Evolutionary conservation across 2,113 vertebrate genomes (phyloP).

Genomic region (Poecilia latipinna): DNA sequence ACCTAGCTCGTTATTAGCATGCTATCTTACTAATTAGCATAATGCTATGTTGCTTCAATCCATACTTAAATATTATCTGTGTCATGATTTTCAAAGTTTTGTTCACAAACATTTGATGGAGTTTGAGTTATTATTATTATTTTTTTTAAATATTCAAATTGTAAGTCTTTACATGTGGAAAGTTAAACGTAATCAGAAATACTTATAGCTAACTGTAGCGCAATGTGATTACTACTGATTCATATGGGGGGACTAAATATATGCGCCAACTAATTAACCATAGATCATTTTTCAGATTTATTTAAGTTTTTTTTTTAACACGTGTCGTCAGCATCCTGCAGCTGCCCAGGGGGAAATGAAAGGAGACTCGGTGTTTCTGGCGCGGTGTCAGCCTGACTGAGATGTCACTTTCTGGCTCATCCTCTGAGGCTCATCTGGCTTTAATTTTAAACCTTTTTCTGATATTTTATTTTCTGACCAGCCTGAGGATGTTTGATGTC

Average conservation of each 20-base stretch:
- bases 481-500: conserved; percentile 1
- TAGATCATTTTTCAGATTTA: not conserved
- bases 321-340: not conserved
- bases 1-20: no score
- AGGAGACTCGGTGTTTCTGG: conserved; percentile 1
- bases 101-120: not conserved
- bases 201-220: not conserved
- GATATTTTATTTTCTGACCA: not conserved
- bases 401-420: conserved; percentile 7
- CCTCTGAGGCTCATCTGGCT: conserved; percentile 5
- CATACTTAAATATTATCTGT: not conserved
- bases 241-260: not conserved
- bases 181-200: not conserved
- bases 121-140: not conserved
- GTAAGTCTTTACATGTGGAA: not conserved
- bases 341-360: not conserved
- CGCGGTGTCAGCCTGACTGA: conserved; percentile 3
- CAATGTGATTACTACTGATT: not conserved
- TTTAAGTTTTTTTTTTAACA: not conserved
- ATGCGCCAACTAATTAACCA: not conserved
- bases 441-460: conserved; percentile 17
- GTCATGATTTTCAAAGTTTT: not conserved
- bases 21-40: no score
- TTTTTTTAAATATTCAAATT: no score
- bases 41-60: no score